Evolutionary conservation across 2,888 invertebrate species (phyloP), one percentile per base, ranked within the genome.

Genomic region (Cremastinae sp.): DNA sequence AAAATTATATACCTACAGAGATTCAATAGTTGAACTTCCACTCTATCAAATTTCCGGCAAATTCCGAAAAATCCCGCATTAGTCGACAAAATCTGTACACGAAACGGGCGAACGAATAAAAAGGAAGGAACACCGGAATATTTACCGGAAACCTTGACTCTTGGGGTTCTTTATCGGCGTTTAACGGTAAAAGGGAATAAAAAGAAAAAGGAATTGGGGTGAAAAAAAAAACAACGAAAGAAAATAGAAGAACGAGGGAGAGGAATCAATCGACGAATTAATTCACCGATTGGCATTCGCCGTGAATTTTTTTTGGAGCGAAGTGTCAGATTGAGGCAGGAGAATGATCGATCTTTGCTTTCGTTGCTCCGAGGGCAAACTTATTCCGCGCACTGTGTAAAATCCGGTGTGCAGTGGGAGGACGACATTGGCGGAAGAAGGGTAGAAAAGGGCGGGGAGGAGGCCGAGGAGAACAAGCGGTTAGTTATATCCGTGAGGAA

Each of bases 321-420:
- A 45, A 43, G 51, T 36, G 64, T 38, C 62, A 58, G n/a, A 16
- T 16, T 14, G 22, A 18, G 71, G 78, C 74, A 51, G 69, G 43
- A 41, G 69, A 10, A 80, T 80, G 79, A 80, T 80, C 72, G 80
- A 80, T 80, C 73, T 71, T 65, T 49, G 73, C 66, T 77, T 66
- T 74, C 62, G 51, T 47, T 77, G 47, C 43, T 73, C 9, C 51
- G 16, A 68, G 65, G 41, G 72, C 16, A 69, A 71, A 62, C 51
- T 69, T 28, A 28, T 28, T 64, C 7, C 28, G 38, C 14, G 14
- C 43, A 28, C 43, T n/a, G n/a, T 14, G 22, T 22, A 28, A 20
- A 12, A 38, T 9, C 10, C 16, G 10, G 36, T 41, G 38, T n/a
- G 16, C 16, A 16, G 10, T 16, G 16, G 10, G n/a, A 38, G 7